These are phyloP conservation scores for Oscheius onirici DNA, from an alignment of 2,888 invertebrate species.

Conservation along the genomic window DNA sequence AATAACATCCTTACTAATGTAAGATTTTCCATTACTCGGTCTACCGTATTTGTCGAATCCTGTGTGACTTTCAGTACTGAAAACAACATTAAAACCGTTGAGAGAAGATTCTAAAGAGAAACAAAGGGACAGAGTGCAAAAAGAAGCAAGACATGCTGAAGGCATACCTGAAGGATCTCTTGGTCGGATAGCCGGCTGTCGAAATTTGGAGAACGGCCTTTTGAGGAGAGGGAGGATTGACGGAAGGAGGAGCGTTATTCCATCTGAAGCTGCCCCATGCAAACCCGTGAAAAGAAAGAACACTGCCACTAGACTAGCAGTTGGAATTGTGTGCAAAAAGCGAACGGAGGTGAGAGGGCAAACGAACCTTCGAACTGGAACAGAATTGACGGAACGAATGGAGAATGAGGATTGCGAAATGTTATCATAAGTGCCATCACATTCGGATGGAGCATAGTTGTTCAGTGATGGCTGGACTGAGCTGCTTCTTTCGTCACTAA, in stretches of 20 bases:
- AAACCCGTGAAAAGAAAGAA: neutral
- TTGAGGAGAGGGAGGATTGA: neutral
- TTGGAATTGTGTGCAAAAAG: neutral
- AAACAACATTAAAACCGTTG: conserved; percentile 18
- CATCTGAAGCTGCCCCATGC: conserved; percentile 21
- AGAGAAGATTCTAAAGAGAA: conserved; percentile 4
- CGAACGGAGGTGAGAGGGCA: neutral
- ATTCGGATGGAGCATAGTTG: conserved; percentile 55
- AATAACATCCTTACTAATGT: conserved; percentile 25
- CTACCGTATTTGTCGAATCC: conserved; percentile 52
- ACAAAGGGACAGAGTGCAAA: neutral
- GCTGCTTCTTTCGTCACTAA: conserved; percentile 55
- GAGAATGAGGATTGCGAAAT: conserved; percentile 65
- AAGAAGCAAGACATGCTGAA: too few species aligned
- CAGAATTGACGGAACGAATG: conserved; percentile 56
- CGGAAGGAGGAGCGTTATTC: conserved; percentile 9
- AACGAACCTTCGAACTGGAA: conserved; percentile 43
- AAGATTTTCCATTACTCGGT: conserved; percentile 36
- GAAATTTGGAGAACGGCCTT: neutral
- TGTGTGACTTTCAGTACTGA: conserved; percentile 48
- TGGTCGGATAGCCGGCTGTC: conserved; percentile 18
- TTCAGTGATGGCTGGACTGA: conserved; percentile 43
- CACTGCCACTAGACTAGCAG: conserved; percentile 32
- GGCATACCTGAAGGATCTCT: conserved; percentile 25
- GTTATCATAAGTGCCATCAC: conserved; percentile 60